These are phyloP conservation scores for Rhinoraja longicauda DNA, from an alignment of 2,797 vertebrate species.

Conservation along the genomic window DNA sequence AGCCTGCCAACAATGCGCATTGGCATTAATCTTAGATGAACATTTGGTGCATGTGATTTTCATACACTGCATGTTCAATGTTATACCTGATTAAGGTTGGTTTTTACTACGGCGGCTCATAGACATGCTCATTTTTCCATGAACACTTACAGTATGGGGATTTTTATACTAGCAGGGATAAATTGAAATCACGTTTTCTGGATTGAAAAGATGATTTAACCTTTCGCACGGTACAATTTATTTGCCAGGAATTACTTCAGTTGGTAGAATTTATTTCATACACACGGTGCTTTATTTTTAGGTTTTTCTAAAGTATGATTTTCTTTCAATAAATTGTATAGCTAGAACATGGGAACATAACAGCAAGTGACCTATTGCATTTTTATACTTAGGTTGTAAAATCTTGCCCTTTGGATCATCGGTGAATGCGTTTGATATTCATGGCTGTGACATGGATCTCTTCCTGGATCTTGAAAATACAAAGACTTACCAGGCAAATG, in stretches of 20 bases:
- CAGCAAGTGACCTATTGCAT: neutral
- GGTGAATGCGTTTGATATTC: conserved; percentile 77
- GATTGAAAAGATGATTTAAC: neutral
- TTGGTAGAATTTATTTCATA: neutral
- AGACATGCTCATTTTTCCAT: neutral
- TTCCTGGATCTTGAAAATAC: conserved; percentile 79
- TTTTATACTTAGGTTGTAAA: conserved; percentile 63
- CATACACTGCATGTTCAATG: neutral
- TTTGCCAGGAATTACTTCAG: neutral
- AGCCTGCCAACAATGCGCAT: neutral
- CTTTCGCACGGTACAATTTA: no score
- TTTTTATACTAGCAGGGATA: neutral
- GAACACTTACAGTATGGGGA: neutral
- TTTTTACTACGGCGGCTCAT: neutral
- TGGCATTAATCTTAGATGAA: neutral
- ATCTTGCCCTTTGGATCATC: conserved; percentile 81
- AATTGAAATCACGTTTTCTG: neutral
- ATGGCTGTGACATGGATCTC: conserved; percentile 82
- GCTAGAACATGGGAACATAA: neutral
- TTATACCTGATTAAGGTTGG: neutral
- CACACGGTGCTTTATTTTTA: neutral
- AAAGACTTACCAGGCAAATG: conserved; percentile 62
- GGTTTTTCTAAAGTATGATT: neutral
- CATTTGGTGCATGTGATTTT: neutral
- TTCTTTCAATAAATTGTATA: neutral